Conservation (phyloP, 2,888 invertebrate species). For the Globia sparganii region DNA sequence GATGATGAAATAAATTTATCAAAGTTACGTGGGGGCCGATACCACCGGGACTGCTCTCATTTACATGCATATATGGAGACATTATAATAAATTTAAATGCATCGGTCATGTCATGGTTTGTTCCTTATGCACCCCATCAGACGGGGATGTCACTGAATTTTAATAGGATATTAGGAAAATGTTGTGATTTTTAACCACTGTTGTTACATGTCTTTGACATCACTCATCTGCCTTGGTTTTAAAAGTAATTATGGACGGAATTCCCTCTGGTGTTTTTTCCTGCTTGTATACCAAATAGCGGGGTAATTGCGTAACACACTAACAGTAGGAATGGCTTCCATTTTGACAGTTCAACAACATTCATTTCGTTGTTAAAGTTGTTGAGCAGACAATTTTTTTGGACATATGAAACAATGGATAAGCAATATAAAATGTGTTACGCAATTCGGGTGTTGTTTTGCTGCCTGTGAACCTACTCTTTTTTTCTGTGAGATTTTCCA, state of each 20-base stretch:
- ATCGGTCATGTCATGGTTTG: conserved; percentile 22
- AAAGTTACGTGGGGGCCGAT: not conserved
- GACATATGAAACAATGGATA: no score
- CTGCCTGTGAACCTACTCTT: no score
- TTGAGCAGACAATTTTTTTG: no score
- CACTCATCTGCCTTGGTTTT: not conserved
- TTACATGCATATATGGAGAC: not conserved
- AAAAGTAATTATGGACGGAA: not conserved
- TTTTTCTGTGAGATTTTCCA: no score
- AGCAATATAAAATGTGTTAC: no score
- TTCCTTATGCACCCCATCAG: conserved; percentile 44
- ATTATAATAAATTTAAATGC: conserved; percentile 40
- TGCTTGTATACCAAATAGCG: not conserved
- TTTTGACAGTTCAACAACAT: not conserved
- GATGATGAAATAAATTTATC: no score
- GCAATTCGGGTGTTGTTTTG: no score
- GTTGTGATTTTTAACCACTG: not conserved
- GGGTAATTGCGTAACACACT: not conserved
- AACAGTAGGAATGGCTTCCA: not conserved
- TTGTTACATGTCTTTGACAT: not conserved
- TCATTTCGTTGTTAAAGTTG: not conserved
- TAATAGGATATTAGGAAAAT: conserved; percentile 9
- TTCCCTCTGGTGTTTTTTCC: not conserved
- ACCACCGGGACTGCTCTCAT: no score
- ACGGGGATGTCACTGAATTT: conserved; percentile 20